Base-by-base conservation (phyloP, 1,140 invertebrate species). In the Ericerus pela region DNA sequence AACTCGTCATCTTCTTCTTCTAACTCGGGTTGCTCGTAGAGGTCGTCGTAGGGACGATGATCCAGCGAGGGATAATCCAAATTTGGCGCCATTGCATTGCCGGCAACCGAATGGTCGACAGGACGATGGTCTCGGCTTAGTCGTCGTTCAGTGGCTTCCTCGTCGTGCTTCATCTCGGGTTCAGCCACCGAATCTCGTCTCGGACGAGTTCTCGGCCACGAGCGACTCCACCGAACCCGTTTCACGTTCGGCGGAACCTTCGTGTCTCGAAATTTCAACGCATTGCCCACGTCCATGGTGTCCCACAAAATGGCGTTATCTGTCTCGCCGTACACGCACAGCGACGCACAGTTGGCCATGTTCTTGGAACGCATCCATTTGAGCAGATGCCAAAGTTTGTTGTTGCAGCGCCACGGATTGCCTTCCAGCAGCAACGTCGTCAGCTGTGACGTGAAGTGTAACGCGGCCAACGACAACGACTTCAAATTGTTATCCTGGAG, bases 291-390 rank as follows among this genome's bases (percentile, higher is more conserved):
- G 10, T 47, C 41, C 41, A 47, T 47, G 14, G 41, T 47, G 20
- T 47, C 41, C 41, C 41, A 47, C 10, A 47, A 22, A 4, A 47
- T 16, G 12, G 41, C 41, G 41, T 47, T 47, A 3, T 47, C 20
- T 3, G 41, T 47, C 26, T 47, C 41, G 41, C 41, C 41, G 41
- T 3, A 20, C 12, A 47, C 20, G 41, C 41, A 47, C 4, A 24
- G 18, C 20, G 26, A 24, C 22, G 16, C 8, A 47, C 4, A 24
- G 12, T 24, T 14, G 41, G 10, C 26, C 12, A 24, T 47, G n/a
- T n/a, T n/a, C n/a, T n/a, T n/a, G n/a, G n/a, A n/a, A n/a, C n/a
- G 41, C 16, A 47, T 12, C 41, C 41, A 47, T 24, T 47, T 47
- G 3, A 47, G 41, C 12, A 47, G 10, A 22, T 16, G 41, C 41